Conservation (phyloP, 1,140 invertebrate species). For the Nymphalis io region DNA sequence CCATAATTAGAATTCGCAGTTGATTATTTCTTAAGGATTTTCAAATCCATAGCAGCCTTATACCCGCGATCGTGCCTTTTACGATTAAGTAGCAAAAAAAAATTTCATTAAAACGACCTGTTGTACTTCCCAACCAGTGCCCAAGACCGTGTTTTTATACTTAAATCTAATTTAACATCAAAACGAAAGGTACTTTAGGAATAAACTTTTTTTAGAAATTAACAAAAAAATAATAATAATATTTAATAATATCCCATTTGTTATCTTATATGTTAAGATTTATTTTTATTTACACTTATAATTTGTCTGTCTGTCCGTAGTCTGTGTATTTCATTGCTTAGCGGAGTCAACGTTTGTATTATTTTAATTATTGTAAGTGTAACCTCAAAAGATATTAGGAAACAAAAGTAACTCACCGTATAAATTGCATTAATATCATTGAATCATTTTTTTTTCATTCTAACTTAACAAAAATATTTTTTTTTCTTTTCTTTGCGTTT, state of each 20-base stretch:
- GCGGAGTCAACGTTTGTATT: background rate
- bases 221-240: slow-evolving; percentile 57
- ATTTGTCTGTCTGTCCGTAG: too few species aligned
- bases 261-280: slow-evolving; percentile 23
- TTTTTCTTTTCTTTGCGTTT: too few species aligned
- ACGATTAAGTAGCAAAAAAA: slow-evolving; percentile 55
- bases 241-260: slow-evolving; percentile 53
- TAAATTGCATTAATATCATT: too few species aligned
- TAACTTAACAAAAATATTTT: too few species aligned
- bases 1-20: slow-evolving; percentile 18
- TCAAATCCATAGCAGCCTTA: slow-evolving; percentile 58
- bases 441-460: too few species aligned
- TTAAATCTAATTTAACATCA: slow-evolving; percentile 58
- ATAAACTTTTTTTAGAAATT: slow-evolving; percentile 72
- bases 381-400: too few species aligned
- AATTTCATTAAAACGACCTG: slow-evolving; percentile 38
- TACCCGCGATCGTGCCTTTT: slow-evolving; percentile 53
- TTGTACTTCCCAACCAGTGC: slow-evolving; percentile 60
- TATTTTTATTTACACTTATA: slow-evolving; percentile 30
- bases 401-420: too few species aligned
- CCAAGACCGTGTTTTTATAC: slow-evolving; percentile 60
- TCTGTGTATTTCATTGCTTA: background rate
- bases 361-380: too few species aligned
- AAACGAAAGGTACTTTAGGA: slow-evolving; percentile 75
- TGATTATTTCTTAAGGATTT: slow-evolving; percentile 41